Base-by-base conservation (phyloP, 2,888 invertebrate species). In the Sphaerophoria rueppellii region DNA sequence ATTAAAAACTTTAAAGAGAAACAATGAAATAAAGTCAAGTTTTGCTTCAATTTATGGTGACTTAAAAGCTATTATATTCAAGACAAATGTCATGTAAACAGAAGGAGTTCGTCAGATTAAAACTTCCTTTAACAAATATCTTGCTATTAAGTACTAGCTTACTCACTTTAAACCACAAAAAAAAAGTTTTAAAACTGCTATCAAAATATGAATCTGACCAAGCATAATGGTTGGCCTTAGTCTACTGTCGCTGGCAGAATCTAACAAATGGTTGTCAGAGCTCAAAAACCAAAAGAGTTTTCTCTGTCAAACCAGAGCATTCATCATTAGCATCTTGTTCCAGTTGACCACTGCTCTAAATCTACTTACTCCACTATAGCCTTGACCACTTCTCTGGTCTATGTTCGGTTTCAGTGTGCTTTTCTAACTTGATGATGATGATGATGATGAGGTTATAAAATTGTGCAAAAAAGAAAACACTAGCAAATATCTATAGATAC, bases 281-380 rank as follows among this genome's bases (percentile, higher is more conserved):
- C 48, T 63, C 11, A 55, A 73, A 24, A 60, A 74, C 69, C 37
- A 48, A 55, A 40, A 50, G 58, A 58, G 58, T 48, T 37, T 54
- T 32, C 24, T 14, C 55, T 58, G 24, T 24, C 24, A 24, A 63
- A 70, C 61, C 57, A 71, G 12, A 16, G 24, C 32, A 70, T 75
- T 70, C 52, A 71, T 81, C 58, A 75, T 81, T 71, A 71, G 72
- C 37, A 40, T 48, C 52, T 55, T 60, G 48, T 50, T 55, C 16
- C 35, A 67, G 65, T 11, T 71, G 43, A 73, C 73, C 63, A 74
- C 70, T 52, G 60, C 46, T 34, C 65, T 71, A 46, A n/a, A 48
- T 14, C n/a, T 61, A 63, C 43, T 35, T 52, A 24, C 57, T 63
- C 70, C 24, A 24, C 24, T 24, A 63, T 46, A 52, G 4, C 34